A percentile compares a stretch with the other conserved stretches of the same genome.
Evolutionary conservation across 1,140 invertebrate genomes (phyloP).

Genomic region (Mamestra configurata): DNA sequence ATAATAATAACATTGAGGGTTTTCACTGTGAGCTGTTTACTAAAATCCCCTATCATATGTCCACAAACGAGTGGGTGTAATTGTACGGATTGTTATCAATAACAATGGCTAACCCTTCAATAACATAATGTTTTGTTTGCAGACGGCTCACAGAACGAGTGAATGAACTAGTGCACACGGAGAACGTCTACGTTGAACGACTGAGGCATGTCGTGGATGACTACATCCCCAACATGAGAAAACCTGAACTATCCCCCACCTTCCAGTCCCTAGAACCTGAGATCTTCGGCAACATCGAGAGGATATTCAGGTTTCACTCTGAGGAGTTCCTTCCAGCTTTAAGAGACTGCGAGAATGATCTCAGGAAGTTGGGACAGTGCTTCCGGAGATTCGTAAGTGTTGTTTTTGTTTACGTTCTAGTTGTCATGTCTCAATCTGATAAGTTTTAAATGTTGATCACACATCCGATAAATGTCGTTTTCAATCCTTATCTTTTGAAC

Average conservation of each 20-base stretch:
- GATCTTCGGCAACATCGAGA: slow-evolving; percentile 86
- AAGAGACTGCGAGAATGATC: slow-evolving; percentile 82
- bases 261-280: slow-evolving; percentile 75
- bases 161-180: slow-evolving; percentile 84
- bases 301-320: slow-evolving; percentile 83
- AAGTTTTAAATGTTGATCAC: no score
- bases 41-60: neutral
- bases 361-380: slow-evolving; percentile 83
- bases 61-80: neutral
- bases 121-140: slow-evolving; percentile 55
- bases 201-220: slow-evolving; percentile 84
- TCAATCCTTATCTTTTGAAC: neutral
- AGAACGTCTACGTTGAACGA: slow-evolving; percentile 83
- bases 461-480: neutral
- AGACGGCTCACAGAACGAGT: slow-evolving; percentile 84
- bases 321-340: slow-evolving; percentile 84
- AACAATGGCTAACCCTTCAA: neutral
- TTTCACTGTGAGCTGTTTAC: slow-evolving; percentile 4
- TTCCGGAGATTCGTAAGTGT: slow-evolving; percentile 84
- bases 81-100: slow-evolving; percentile 2
- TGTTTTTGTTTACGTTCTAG: slow-evolving; percentile 6
- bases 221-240: slow-evolving; percentile 82
- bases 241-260: slow-evolving; percentile 69
- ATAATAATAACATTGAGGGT: neutral
- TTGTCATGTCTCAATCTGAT: neutral